A percentile compares a stretch with the other conserved stretches of the same genome.
Conservation (phyloP, 2,113 vertebrate species). For the Catharus bicknelli region DNA sequence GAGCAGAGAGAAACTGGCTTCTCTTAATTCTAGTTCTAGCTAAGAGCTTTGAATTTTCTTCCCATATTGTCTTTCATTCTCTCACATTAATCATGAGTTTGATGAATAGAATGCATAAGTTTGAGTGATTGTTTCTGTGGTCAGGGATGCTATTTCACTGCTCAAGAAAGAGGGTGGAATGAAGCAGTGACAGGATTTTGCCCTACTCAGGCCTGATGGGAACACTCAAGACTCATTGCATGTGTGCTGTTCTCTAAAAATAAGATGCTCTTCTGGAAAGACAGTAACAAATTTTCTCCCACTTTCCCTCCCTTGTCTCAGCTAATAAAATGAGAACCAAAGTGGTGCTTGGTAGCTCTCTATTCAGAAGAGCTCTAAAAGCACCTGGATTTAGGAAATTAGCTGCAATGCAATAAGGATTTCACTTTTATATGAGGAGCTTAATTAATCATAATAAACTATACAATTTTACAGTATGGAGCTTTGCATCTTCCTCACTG, state of each 20-base stretch:
- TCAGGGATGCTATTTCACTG: neutral
- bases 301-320: neutral
- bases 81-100: neutral
- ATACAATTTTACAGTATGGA: neutral
- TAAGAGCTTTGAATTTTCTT: neutral
- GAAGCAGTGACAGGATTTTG: neutral
- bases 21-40: neutral
- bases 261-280: neutral
- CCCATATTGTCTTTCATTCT: neutral
- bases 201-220: neutral
- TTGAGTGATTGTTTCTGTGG: neutral
- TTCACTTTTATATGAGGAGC: neutral
- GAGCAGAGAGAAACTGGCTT: neutral
- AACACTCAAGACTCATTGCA: neutral
- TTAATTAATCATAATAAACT: neutral
- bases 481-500: neutral
- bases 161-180: neutral
- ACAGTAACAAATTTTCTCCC: neutral
- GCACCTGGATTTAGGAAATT: neutral
- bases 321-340: neutral
- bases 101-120: neutral
- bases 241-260: neutral
- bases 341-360: neutral
- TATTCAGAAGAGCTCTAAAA: neutral
- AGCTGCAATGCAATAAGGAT: neutral